Evolutionary conservation across 35 echinoderm and acorn worm genomes (phyloP), one percentile per base, ranked within the genome.

Genomic region (Hemicentrotus pulcherrimus): DNA sequence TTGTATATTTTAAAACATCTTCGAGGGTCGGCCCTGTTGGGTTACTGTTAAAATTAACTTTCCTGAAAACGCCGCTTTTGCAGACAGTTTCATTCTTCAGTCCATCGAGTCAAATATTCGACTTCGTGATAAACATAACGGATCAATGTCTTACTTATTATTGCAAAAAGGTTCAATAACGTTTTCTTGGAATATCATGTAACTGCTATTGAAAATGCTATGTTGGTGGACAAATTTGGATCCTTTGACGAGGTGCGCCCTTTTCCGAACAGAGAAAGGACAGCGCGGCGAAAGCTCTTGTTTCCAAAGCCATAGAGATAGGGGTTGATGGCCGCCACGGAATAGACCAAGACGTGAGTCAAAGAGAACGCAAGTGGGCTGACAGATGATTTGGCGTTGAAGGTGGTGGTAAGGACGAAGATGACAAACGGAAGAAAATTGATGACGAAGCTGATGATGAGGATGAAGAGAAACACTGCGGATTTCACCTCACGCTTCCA

Each of bases 281-380:
- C 94, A 86, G 31, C 50, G 12, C 18, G 50, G 12, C 94, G 94
- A 60, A 95, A 95, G 15, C 35, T n/a, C 91, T 91, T 95, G 86
- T 95, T 95, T 14, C 95, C 95, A 60, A 95, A 95, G 24, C 95
- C 95, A 31, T 95, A 95, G 32, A 95, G 85, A 52, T 88, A 95
- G 2, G 95, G 95, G 28, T 78, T 95, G 18, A 95, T 60, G 15
- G 86, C 86, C 9, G 31, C 47, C 6, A 28, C 91, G 32, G 61
- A 45, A 46, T 95, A 95, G 47, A 95, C 86, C 48, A 95, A 11
- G 13, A 15, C 61, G 48, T 95, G 95, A 11, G 59, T n/a, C 5
- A 95, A 22, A 41, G 86, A 78, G 86, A 95, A 88, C 24, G 46
- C 86, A 24, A 86, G 24, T 4, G 95, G 85, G 41, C 32, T 46